A percentile compares a stretch with the other conserved stretches of the same genome.
Conservation (phyloP, 92 coral and sea anemone genomes). For the Porites evermanni region DNA sequence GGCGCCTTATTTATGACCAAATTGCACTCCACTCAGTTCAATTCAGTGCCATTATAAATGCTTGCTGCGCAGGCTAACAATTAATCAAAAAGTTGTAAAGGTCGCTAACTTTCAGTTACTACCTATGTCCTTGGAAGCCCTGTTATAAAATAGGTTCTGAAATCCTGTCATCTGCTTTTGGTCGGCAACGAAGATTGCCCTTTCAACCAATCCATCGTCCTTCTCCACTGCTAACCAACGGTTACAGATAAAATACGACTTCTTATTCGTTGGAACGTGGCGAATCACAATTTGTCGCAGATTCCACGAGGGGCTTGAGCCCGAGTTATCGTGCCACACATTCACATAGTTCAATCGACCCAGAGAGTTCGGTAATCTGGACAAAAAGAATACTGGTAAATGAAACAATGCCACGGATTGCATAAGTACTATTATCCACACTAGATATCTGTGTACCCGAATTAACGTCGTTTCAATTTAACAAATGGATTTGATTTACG, state of each 20-base stretch:
- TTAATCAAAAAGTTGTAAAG: background rate
- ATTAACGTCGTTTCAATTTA: too few species aligned
- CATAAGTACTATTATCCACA: too few species aligned
- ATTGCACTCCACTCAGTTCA: too few species aligned
- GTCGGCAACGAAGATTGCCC: constrained; percentile 57
- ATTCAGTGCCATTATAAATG: too few species aligned
- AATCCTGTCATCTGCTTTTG: constrained; percentile 72
- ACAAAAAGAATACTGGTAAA: background rate
- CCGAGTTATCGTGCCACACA: constrained; percentile 91
- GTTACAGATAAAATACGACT: constrained; percentile 76
- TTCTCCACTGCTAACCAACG: constrained; percentile 90
- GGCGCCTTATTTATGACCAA: background rate
- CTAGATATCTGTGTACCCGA: too few species aligned
- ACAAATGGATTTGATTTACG: too few species aligned
- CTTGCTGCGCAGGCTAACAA: too few species aligned
- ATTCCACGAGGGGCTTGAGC: constrained; percentile 79
- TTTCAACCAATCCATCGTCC: constrained; percentile 80
- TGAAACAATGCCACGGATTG: background rate
- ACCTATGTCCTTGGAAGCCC: constrained; percentile 71
- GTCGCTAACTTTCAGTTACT: background rate
- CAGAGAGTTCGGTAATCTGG: constrained; percentile 58
- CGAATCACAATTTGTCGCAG: constrained; percentile 73
- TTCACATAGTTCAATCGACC: constrained; percentile 75
- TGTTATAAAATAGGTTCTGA: constrained; percentile 71
- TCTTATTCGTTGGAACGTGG: constrained; percentile 70